A percentile compares a stretch with the other conserved stretches of the same genome.
phyloP scores from a whole-genome alignment of 92 coral and sea anemone genomes.

The Porites rus region DNA sequence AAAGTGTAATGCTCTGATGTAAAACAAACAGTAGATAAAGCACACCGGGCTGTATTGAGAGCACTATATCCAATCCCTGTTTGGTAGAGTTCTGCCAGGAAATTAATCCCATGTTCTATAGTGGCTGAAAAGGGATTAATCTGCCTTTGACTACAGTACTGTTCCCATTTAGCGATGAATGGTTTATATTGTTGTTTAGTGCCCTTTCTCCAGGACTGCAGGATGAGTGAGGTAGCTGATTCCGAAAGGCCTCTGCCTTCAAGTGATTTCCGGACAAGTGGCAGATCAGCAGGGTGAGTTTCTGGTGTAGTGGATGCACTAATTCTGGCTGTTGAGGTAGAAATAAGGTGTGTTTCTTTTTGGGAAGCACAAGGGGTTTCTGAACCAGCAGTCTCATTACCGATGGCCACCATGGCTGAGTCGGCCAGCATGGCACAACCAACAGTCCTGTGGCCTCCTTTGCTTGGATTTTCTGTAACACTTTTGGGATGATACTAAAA shows the following conservation, averaged over 20 bases:
- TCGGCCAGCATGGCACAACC: constrained; percentile 44
- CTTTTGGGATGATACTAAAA: constrained; percentile 23
- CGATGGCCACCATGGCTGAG: constrained; percentile 52
- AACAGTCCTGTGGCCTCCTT: constrained; percentile 29
- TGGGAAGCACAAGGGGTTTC: constrained; percentile 7
- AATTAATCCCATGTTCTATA: constrained; percentile 41
- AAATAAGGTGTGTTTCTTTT: constrained; percentile 17
- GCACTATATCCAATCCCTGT: constrained; percentile 35
- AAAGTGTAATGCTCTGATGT: no score
- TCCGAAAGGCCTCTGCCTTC: background rate
- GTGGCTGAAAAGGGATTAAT: constrained; percentile 12
- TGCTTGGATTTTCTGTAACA: constrained; percentile 30
- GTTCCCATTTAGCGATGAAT: constrained; percentile 32
- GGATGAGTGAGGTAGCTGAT: constrained; percentile 32
- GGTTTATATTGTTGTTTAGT: constrained; percentile 35
- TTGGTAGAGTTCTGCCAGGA: constrained; percentile 1
- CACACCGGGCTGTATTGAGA: constrained; percentile 30
- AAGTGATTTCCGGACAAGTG: constrained; percentile 44
- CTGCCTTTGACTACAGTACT: constrained; percentile 9
- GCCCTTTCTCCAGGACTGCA: constrained; percentile 46
- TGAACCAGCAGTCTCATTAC: constrained; percentile 33
- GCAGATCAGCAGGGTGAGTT: constrained; percentile 36
- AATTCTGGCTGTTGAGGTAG: constrained; percentile 25
- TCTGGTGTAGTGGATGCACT: constrained; percentile 32
- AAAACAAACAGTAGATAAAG: no score